A percentile compares a stretch with the other conserved stretches of the same genome.
These are phyloP conservation scores for Toxostoma redivivum DNA, from an alignment of 2,113 vertebrate genomes.

Conservation along the genomic window DNA sequence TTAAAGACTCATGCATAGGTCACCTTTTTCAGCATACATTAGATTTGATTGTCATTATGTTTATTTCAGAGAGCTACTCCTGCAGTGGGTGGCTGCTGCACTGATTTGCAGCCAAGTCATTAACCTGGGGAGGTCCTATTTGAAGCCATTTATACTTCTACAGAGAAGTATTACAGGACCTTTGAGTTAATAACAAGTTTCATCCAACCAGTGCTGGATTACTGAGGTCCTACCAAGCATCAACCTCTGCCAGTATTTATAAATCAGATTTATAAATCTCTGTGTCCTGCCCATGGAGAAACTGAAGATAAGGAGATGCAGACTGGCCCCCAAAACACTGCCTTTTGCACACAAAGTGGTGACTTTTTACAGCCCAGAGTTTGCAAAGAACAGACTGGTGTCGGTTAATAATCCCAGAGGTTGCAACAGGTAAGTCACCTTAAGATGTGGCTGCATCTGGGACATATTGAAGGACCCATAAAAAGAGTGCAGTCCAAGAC, in stretches of 20 bases:
- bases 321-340: neutral
- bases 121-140: neutral
- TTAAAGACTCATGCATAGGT: neutral
- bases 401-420: neutral
- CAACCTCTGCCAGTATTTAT: neutral
- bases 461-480: accelerated
- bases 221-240: neutral
- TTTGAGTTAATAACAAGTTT: neutral
- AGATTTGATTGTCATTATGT: neutral
- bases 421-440: neutral
- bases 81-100: neutral
- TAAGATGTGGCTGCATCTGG: neutral
- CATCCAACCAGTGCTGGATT: neutral
- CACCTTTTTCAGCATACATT: neutral
- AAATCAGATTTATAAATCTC: neutral
- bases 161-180: neutral
- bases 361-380: neutral
- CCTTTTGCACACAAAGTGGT: neutral
- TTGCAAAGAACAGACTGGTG: neutral
- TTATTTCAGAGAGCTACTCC: neutral
- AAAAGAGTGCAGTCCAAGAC: neutral
- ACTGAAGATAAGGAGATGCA: neutral
- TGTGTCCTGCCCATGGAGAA: neutral
- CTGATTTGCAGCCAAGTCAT: neutral
- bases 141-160: neutral